These are phyloP conservation scores for Agrochola lota DNA, from an alignment of 2,888 invertebrate species.

Conservation along the genomic window DNA sequence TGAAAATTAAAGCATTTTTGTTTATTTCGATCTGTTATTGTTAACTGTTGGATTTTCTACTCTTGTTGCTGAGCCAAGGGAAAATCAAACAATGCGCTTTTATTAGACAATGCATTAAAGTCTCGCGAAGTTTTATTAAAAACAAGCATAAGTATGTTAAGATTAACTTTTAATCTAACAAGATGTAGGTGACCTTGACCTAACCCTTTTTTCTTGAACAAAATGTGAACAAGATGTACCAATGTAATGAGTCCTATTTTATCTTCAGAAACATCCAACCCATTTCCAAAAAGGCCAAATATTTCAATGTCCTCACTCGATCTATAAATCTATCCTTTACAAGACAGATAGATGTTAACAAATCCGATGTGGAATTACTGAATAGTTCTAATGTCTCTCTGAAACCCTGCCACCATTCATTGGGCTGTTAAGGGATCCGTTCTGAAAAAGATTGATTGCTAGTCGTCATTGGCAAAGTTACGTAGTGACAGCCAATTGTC, in stretches of 20 bases:
- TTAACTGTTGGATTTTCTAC: not conserved
- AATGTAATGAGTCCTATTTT: not conserved
- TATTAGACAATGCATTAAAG: not conserved
- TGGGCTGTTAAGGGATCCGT: slow-evolving; percentile 69
- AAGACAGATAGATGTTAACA: slow-evolving; percentile 73
- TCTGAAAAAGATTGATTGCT: slow-evolving; percentile 77
- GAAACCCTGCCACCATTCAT: slow-evolving; percentile 68
- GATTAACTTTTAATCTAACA: not conserved
- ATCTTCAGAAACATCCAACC: slow-evolving; percentile 28
- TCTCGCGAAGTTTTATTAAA: not conserved
- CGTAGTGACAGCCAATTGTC: slow-evolving; percentile 72
- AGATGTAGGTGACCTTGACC: not conserved
- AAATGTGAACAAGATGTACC: slow-evolving; percentile 20
- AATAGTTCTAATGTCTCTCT: slow-evolving; percentile 71
- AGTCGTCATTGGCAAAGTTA: slow-evolving; percentile 72
- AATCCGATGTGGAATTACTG: slow-evolving; percentile 70
- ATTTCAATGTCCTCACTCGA: slow-evolving; percentile 60
- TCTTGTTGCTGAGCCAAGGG: not conserved
- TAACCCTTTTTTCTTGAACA: not conserved
- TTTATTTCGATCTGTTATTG: not conserved
- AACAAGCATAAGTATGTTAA: not conserved
- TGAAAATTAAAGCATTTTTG: not conserved
- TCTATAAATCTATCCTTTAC: slow-evolving; percentile 70
- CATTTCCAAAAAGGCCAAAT: slow-evolving; percentile 50
- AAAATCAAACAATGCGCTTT: not conserved